phyloP scores from a whole-genome alignment of 2,113 vertebrate species.

The Symphodus melops region DNA sequence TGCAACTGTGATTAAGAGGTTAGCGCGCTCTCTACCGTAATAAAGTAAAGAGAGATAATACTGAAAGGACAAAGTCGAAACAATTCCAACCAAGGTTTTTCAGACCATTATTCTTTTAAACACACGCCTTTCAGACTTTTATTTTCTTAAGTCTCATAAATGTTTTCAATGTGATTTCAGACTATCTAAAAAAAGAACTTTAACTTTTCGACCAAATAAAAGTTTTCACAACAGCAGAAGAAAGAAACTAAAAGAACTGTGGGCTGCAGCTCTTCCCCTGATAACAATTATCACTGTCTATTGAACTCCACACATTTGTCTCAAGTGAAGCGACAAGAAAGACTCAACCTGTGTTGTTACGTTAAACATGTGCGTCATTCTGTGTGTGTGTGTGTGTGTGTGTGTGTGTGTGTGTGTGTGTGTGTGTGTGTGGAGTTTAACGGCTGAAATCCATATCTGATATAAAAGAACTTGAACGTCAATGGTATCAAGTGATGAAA shows the following conservation, averaged over 20 bases:
- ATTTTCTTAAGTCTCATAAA: background rate
- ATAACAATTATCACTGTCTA: background rate
- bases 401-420: slow-evolving; percentile 9
- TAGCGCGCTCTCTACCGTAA: too few species aligned
- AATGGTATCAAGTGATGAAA: slow-evolving; percentile 49
- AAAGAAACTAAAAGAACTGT: background rate
- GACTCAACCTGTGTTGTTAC: background rate
- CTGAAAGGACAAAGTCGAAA: too few species aligned
- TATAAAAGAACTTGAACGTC: slow-evolving; percentile 40
- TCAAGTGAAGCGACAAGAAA: background rate
- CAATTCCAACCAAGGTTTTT: background rate
- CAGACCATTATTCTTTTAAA: background rate
- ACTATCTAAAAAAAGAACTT: background rate
- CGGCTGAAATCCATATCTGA: slow-evolving; percentile 40
- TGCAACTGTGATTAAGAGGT: too few species aligned
- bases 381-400: background rate
- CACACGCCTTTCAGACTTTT: background rate
- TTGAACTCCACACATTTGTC: background rate
- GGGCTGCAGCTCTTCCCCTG: background rate
- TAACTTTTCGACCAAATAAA: background rate
- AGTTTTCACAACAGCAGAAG: background rate
- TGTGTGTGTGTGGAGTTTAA: background rate
- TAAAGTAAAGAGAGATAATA: too few species aligned
- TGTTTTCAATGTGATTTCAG: background rate
- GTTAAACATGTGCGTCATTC: slow-evolving; percentile 5